phyloP scores from a whole-genome alignment of 2,113 vertebrate genomes.

The Nymphicus hollandicus region DNA sequence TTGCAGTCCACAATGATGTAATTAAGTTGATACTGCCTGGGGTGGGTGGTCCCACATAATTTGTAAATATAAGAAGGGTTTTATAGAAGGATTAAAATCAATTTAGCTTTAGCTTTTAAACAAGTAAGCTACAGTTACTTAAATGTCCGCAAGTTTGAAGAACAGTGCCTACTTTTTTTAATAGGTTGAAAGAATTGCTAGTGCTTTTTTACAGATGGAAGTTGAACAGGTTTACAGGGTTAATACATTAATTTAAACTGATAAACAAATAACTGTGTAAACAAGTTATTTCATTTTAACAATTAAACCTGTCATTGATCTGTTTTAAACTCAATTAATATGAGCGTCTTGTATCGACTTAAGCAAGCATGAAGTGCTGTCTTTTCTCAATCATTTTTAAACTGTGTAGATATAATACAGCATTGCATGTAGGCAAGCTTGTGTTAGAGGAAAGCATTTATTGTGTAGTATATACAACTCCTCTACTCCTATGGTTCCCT shows the following conservation, averaged over 20 bases:
- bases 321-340: neutral
- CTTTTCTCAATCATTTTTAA: neutral
- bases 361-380: neutral
- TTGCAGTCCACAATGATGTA: neutral
- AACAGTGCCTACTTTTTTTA: neutral
- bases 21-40: neutral
- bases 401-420: neutral
- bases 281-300: neutral
- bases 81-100: neutral
- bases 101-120: neutral
- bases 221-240: neutral
- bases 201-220: neutral
- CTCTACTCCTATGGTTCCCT: constrained; percentile 13
- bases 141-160: neutral
- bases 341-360: neutral
- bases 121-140: neutral
- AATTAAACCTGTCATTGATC: neutral
- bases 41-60: neutral
- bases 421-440: neutral
- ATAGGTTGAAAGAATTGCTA: neutral
- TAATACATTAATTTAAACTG: neutral
- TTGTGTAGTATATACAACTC: neutral
- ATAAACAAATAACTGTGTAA: neutral
- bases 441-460: neutral
- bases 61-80: neutral